Conservation (phyloP, 2,113 vertebrate genomes). For the Pelecanoides urinatrix region DNA sequence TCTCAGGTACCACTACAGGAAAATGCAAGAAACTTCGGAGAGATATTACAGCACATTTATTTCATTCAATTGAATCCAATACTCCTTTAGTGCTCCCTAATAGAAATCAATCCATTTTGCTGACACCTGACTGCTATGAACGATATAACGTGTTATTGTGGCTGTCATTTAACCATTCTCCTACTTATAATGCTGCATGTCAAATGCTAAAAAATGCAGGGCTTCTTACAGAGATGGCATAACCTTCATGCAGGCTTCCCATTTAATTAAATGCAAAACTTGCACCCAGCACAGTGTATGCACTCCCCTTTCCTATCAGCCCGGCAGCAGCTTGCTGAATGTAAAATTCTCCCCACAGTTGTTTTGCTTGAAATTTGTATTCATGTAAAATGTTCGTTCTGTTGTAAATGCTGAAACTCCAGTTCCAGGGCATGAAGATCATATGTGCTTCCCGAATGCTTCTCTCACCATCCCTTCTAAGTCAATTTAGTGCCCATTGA, state of each 20-base stretch:
- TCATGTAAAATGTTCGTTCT: neutral
- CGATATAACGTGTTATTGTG: neutral
- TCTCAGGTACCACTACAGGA: neutral
- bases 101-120: neutral
- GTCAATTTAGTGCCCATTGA: neutral
- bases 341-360: neutral
- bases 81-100: neutral
- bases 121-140: conserved; percentile 12
- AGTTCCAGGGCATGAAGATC: neutral
- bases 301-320: neutral
- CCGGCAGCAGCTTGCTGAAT: neutral
- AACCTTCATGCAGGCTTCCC: neutral
- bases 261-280: neutral
- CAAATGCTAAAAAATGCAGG: neutral
- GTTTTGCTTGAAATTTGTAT: neutral
- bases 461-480: neutral
- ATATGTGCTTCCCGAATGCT: neutral
- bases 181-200: neutral
- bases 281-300: neutral
- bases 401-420: neutral
- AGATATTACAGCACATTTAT: neutral
- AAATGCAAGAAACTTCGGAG: conserved; percentile 27
- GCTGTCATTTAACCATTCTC: neutral
- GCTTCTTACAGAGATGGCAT: neutral
- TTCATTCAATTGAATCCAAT: neutral